Base-by-base conservation (phyloP, 2,113 vertebrate species). In the Gambusia affinis region DNA sequence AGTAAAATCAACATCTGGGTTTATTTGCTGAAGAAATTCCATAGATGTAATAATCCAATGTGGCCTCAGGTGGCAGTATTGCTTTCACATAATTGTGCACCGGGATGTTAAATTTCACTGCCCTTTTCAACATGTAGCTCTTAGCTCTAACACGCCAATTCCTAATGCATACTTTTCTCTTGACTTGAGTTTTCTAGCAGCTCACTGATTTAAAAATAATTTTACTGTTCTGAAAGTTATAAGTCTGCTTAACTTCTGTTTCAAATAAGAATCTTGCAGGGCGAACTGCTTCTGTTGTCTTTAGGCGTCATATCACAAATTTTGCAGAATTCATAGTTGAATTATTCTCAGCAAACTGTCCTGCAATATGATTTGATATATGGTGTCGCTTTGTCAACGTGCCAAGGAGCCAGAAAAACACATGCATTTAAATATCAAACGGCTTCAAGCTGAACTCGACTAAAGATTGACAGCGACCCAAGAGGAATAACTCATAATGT, bases 401-500 rank as follows among this genome's bases (percentile, higher is more conserved):
- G 63, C 57, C 54, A 37, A 63, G 15, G 37, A 61, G 51, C 60
- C 30, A 71, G 62, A 66, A 65, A 75, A 65, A 22, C 35, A 29
- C 31, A 70, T 44, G 62, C 19, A 14, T 67, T 70, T 30, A 66
- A 1, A 15, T 24, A 22, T 66, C 33, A 67, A 72, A 60, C 15
- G 54, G 19, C 67, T 67, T 17, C 0, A 1, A 19, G 61, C 67
- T 61, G 64, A 72, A 66, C 64, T 47, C 11, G 1, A 42, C 47
- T 61, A 7, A 71, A 62, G 66, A 57, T n/a, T 70, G 29, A 47
- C 44, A 14, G 12, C 30, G 27, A 62, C 29, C 60, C 19, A 42
- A 17, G 67, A 77, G 47, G 22, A 72, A 73, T 27, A 69, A 61
- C n/a, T 75, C 12, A 8, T 60, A 37, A 71, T 60, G 24, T 69